A percentile compares a stretch with the other conserved stretches of the same genome.
Conservation (phyloP, 2,113 vertebrate species). For the Tupaia chinensis region DNA sequence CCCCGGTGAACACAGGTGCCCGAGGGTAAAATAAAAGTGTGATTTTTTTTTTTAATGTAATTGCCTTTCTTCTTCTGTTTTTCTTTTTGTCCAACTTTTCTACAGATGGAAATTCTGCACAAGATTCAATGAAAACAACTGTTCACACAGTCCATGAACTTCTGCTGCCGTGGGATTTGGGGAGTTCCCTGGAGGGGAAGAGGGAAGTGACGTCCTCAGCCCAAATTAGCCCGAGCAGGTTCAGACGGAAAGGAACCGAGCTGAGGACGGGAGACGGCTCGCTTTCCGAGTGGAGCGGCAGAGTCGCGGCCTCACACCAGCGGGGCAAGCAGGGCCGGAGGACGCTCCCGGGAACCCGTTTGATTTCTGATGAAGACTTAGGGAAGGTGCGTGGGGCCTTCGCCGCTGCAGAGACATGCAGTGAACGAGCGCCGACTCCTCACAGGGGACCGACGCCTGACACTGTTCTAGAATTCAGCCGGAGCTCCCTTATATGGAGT, state of each 20-base stretch:
- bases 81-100: not conserved
- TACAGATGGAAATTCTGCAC: not conserved
- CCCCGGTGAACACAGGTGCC: too few relatives aligned
- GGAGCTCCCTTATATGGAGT: not conserved
- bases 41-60: not conserved
- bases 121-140: not conserved
- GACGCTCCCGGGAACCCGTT: not conserved
- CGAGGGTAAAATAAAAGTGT: too few relatives aligned
- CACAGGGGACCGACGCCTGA: not conserved
- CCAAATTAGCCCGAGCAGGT: not conserved
- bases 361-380: not conserved
- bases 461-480: not conserved
- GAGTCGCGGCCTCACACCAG: not conserved
- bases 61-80: not conserved
- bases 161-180: not conserved
- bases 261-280: not conserved
- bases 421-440: not conserved
- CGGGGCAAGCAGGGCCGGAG: not conserved
- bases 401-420: not conserved
- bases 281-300: not conserved
- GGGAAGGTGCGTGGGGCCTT: not conserved
- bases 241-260: not conserved
- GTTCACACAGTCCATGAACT: not conserved
- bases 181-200: not conserved
- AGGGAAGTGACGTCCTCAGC: not conserved